phyloP scores from a whole-genome alignment of 2,888 invertebrate genomes.

The Agrilus mali region DNA sequence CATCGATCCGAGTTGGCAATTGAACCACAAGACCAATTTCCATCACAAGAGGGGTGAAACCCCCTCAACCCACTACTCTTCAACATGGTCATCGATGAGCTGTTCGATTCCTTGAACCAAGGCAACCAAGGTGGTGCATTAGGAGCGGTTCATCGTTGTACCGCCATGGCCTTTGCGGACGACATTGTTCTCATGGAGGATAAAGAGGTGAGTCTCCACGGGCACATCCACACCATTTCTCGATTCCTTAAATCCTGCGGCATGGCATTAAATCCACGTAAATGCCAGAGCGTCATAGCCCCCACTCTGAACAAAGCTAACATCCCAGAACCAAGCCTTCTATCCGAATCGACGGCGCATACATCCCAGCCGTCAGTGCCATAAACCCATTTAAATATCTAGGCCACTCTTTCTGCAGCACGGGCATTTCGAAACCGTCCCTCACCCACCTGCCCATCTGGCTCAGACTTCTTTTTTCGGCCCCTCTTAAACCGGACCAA shows the following conservation, averaged over 20 bases:
- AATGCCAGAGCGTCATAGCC: slow-evolving; percentile 21
- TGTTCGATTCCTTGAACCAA: slow-evolving; percentile 5
- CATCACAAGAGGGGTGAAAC: too few relatives aligned
- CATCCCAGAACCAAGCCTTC: slow-evolving; percentile 8
- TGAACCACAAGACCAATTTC: too few relatives aligned
- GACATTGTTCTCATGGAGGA: too few relatives aligned
- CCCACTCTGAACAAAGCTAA: slow-evolving; percentile 17
- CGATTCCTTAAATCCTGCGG: too few relatives aligned
- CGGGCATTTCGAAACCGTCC: too few relatives aligned
- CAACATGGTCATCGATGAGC: slow-evolving; percentile 19
- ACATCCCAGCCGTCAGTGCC: slow-evolving; percentile 14
- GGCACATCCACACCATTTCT: too few relatives aligned
- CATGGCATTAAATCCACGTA: too few relatives aligned
- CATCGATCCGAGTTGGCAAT: too few relatives aligned
- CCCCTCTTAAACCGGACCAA: slow-evolving; percentile 30
- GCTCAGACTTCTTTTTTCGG: slow-evolving; percentile 17
- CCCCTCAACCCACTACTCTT: too few relatives aligned
- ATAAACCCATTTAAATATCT: slow-evolving; percentile 16
- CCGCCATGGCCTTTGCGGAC: slow-evolving; percentile 24
- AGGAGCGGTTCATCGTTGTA: background rate
- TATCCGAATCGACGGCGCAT: too few relatives aligned
- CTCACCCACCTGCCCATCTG: slow-evolving; percentile 7
- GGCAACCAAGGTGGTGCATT: background rate
- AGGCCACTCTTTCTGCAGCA: slow-evolving; percentile 19
- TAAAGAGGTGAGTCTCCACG: too few relatives aligned